Conservation (phyloP, 2,113 vertebrate species). For the Antechinus stuartii region DNA sequence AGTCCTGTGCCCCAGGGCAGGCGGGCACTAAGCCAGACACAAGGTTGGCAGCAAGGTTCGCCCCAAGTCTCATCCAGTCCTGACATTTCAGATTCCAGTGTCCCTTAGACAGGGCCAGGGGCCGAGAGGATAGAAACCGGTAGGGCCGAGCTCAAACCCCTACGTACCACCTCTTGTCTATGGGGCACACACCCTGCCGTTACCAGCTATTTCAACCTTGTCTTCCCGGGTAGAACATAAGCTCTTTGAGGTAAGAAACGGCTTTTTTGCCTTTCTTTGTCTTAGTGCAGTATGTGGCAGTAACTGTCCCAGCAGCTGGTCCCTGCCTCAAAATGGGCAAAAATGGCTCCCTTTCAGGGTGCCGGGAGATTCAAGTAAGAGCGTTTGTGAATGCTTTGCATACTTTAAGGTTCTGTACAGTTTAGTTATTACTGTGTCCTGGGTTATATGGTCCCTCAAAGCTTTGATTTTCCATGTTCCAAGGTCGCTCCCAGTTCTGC, state of each 20-base stretch:
- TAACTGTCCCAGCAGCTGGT: too few species aligned
- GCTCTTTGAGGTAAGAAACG: not conserved
- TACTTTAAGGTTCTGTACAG: not conserved
- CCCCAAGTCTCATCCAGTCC: constrained; percentile 39
- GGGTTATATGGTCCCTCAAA: not conserved
- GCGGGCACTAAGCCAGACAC: constrained; percentile 9
- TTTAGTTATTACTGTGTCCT: not conserved
- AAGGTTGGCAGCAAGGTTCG: not conserved
- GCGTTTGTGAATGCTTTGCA: not conserved
- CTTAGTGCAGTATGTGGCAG: not conserved
- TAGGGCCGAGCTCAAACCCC: not conserved
- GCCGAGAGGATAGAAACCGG: not conserved
- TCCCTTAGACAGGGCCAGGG: rapidly evolving
- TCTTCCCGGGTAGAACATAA: not conserved
- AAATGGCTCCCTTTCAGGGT: not conserved
- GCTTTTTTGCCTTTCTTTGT: not conserved
- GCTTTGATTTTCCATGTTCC: not conserved
- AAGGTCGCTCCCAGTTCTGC: not conserved
- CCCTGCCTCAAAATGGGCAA: not conserved
- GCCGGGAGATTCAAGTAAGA: not conserved
- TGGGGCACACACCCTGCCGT: rapidly evolving
- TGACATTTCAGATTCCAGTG: not conserved
- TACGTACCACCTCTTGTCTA: not conserved
- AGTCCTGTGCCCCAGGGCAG: constrained; percentile 5
- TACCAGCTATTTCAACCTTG: not conserved